Conservation (phyloP, 2,113 vertebrate genomes). For the Podilymbus podiceps region DNA sequence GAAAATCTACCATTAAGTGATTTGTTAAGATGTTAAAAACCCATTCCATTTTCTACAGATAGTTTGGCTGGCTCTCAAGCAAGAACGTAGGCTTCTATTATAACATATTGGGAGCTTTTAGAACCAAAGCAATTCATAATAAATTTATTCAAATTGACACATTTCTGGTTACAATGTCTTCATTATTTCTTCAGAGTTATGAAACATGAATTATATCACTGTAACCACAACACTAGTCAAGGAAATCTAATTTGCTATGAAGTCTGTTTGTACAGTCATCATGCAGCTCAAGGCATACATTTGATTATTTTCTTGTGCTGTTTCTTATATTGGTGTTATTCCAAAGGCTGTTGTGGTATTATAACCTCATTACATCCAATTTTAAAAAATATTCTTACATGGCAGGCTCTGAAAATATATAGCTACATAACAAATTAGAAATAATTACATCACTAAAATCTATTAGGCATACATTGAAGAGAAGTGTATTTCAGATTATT, state of each 20-base stretch:
- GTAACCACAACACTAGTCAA: constrained; percentile 52
- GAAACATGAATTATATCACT: constrained; percentile 57
- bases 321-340: background rate
- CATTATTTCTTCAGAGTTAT: constrained; percentile 64
- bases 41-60: constrained; percentile 11
- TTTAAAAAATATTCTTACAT: background rate
- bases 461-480: background rate
- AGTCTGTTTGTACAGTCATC: constrained; percentile 30
- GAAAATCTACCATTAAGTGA: constrained; percentile 6
- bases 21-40: constrained; percentile 16
- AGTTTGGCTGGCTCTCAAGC: constrained; percentile 37
- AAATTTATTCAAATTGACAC: constrained; percentile 63
- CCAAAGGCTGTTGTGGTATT: background rate
- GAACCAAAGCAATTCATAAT: constrained; percentile 56
- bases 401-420: background rate
- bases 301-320: background rate
- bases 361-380: background rate
- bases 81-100: constrained; percentile 57
- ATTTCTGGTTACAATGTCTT: constrained; percentile 60
- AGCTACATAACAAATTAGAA: background rate
- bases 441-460: constrained; percentile 9
- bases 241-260: constrained; percentile 41
- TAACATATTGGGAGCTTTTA: constrained; percentile 62
- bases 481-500: background rate
- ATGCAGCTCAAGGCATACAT: constrained; percentile 33